A percentile compares a stretch with the other conserved stretches of the same genome.
These are phyloP conservation scores for Rhinopomastus cyanomelas DNA, from an alignment of 2,113 vertebrate genomes.

Conservation along the genomic window DNA sequence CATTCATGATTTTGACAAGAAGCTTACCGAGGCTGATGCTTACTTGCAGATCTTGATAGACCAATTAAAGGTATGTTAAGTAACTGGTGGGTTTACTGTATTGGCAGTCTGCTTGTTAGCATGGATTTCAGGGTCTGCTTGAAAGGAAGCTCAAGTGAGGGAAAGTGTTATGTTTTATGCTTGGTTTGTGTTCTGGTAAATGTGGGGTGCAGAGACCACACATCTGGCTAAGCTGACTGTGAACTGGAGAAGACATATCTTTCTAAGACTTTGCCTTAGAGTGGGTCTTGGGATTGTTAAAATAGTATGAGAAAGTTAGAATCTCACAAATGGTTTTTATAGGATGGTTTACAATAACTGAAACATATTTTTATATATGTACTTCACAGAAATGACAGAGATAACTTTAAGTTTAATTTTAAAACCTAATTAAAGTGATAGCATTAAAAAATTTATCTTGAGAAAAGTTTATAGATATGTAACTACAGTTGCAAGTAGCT, in stretches of 20 bases:
- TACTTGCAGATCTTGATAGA: slow-evolving; percentile 99
- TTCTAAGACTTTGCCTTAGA: not conserved
- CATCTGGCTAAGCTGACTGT: not conserved
- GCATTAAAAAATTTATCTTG: not conserved
- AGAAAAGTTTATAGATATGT: not conserved
- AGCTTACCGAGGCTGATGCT: slow-evolving; percentile 95
- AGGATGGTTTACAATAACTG: not conserved
- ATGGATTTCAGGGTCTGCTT: not conserved
- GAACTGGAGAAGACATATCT: not conserved
- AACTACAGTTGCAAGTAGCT: not conserved
- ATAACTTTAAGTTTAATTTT: not conserved
- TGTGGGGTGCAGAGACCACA: not conserved
- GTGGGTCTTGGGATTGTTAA: not conserved
- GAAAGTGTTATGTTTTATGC: not conserved
- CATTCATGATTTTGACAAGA: slow-evolving; percentile 98
- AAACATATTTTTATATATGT: not conserved
- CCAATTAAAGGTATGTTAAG: slow-evolving; percentile 88
- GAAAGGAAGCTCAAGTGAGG: not conserved
- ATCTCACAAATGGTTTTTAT: not conserved
- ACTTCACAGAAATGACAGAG: not conserved
- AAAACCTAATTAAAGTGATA: not conserved
- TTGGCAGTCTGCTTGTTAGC: not conserved
- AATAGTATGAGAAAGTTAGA: not conserved
- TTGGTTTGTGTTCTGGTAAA: not conserved
- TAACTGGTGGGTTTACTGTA: not conserved